phyloP scores from a whole-genome alignment of 2,797 vertebrate genomes.

The Selene dorsalis region DNA sequence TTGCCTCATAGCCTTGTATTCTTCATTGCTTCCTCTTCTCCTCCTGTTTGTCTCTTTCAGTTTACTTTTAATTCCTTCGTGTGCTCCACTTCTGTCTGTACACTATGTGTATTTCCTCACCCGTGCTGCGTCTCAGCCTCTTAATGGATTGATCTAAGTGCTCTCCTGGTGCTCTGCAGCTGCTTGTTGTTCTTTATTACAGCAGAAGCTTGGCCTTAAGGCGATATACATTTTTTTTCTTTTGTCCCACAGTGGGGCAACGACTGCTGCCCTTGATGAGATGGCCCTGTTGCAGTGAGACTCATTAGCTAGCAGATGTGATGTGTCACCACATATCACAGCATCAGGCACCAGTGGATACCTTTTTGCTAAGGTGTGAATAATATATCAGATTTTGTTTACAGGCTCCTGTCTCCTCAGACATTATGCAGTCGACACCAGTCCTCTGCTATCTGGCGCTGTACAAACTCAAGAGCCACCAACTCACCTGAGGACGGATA shows the following conservation, averaged over 20 bases:
- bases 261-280: constrained; percentile 71
- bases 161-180: constrained; percentile 71
- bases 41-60: constrained; percentile 47
- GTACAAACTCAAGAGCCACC: constrained; percentile 52
- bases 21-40: constrained; percentile 37
- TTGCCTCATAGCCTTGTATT: constrained; percentile 35
- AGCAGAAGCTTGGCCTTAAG: constrained; percentile 62
- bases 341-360: constrained; percentile 58
- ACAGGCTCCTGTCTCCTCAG: constrained; percentile 45
- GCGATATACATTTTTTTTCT: constrained; percentile 36
- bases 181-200: constrained; percentile 76
- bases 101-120: constrained; percentile 63
- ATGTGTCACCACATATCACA: constrained; percentile 66
- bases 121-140: constrained; percentile 64
- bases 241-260: constrained; percentile 49
- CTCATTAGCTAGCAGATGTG: constrained; percentile 76
- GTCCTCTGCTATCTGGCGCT: constrained; percentile 52
- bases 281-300: constrained; percentile 53
- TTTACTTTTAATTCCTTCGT: constrained; percentile 70
- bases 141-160: constrained; percentile 77
- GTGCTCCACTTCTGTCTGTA: constrained; percentile 51
- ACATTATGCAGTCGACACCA: constrained; percentile 66
- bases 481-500: constrained; percentile 55
- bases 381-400: constrained; percentile 76
- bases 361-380: constrained; percentile 70